Base-by-base conservation (phyloP, 2,888 invertebrate genomes). In the Silvanus unidentatus region DNA sequence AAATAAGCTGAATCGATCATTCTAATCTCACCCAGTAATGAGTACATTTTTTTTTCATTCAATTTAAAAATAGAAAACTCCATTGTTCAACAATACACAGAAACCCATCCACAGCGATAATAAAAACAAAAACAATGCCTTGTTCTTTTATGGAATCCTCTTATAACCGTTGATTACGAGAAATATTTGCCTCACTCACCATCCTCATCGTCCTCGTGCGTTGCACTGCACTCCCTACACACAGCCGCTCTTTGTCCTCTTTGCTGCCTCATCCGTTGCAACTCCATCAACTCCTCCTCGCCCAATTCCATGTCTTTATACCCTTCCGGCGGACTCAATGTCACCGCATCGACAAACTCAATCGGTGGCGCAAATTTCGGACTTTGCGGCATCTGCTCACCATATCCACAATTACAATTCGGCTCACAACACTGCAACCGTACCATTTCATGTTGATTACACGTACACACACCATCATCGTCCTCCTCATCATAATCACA, bases 301-400 rank as follows among this genome's bases (percentile, higher is more conserved):
- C 77, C 75, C 55, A 80, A 69, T 55, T 87, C 86, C 76, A 86
- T 78, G 66, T 92, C 92, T 72, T 92, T 92, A 74, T 92, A 92
- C 8, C 91, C 92, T 67, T 92, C 92, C 9, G 92, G 92, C 15
- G 92, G 92, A 67, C 90, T 91, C 47, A 92, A 78, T 2, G 92
- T 91, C 34, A 90, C 88, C 50, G 86, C 82, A 68, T 88, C 88
- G 47, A 84, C 82, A 66, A 81, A 82, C 70, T 87, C 87, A 63
- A 82, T 77, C 30, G 81, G 81, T 28, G 81, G 81, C 50, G 80
- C 80, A 70, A 81, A 86, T 64, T 78, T 78, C 39, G 78, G 77
- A 57, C 77, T 77, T 69, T 76, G 69, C 6, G 70, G 70, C 16
- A 68, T 54, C 44, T 57, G 61, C 10, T 62, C 63, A 13, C 15